Evolutionary conservation across 2,113 vertebrate species (phyloP), one percentile per base, ranked within the genome.

Genomic region (Notothenia coriiceps): DNA sequence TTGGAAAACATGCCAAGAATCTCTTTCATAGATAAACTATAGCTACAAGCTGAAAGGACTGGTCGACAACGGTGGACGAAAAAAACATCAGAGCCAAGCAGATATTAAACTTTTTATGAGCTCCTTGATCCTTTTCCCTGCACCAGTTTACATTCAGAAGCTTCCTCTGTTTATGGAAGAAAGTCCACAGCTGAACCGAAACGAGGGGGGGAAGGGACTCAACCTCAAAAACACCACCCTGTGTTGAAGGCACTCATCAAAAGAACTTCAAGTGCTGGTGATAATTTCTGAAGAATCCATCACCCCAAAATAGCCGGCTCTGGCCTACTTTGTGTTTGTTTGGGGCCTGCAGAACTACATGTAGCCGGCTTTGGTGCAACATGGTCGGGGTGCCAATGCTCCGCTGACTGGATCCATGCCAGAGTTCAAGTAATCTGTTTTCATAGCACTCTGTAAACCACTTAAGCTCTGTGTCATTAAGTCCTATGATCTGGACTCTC

Each of bases 131-230:
- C 17, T 75, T 59, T 69, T 79, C 61, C 59, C 35, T 20, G 51
- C 10, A 18, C 44, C 10, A 49, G 86, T 88, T 91, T 86, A 91
- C 87, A 87, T 68, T 82, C 47, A 75, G 62, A 10, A 64, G 61
- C 80, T 86, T 86, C 82, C 81, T 70, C 67, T 80, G 85, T 92
- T 92, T 89, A 90, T 64, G 79, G 82, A 80, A 72, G 74, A 85
- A 66, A 52, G 17, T 70, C 69, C 49, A 17, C 66, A 65, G 79
- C 59, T 60, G 65, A 71, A 79, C 52, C n/a, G 2, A 35, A 35
- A 44, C 10, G 8, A 17, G 44, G 6, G 10, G 61, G 60, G 59
- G 50, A 1, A 1, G 9, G 1, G 22, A 66, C 60, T 54, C 71
- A 71, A 85, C 74, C 85, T 82, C 47, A 71, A 82, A 86, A 85